Percentiles rank a stretch among this genome's conserved stretches.
phyloP scores from a whole-genome alignment of 2,888 invertebrate species.

The Ennomos erosarius region DNA sequence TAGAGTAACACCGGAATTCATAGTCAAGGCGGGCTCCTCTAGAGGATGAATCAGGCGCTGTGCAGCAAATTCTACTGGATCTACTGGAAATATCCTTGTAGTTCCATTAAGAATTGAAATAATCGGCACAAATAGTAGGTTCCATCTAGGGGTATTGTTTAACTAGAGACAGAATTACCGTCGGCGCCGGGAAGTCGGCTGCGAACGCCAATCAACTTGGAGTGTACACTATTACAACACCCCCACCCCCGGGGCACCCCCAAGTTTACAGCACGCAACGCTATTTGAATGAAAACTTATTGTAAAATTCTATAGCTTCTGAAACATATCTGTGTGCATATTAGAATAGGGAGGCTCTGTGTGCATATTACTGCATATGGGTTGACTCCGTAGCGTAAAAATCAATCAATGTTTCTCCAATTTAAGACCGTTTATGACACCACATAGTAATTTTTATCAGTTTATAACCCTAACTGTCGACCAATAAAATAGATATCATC shows the following conservation, averaged over 20 bases:
- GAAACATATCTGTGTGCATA: not conserved
- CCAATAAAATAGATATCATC: too few species aligned
- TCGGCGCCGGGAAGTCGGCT: conserved; percentile 60
- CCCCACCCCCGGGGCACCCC: conserved; percentile 29
- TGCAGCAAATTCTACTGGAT: too few species aligned
- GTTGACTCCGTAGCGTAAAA: too few species aligned
- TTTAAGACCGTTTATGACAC: too few species aligned
- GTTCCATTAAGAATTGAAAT: not conserved
- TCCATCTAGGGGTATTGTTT: conserved; percentile 28
- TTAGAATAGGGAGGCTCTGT: conserved; percentile 6
- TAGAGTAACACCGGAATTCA: too few species aligned
- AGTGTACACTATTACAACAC: conserved; percentile 45
- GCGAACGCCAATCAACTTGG: conserved; percentile 57
- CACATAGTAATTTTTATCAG: too few species aligned
- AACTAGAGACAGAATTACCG: conserved; percentile 35
- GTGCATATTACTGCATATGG: too few species aligned
- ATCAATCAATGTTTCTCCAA: too few species aligned
- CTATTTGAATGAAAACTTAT: conserved; percentile 44
- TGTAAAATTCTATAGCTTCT: conserved; percentile 11
- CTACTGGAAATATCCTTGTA: too few species aligned
- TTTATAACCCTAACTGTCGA: too few species aligned
- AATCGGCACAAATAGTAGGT: conserved; percentile 21
- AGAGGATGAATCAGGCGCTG: too few species aligned
- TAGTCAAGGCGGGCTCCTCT: too few species aligned
- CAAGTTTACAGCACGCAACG: conserved; percentile 53